Base-by-base conservation (phyloP, 2,888 invertebrate genomes). In the Boloria euphrosyne region DNA sequence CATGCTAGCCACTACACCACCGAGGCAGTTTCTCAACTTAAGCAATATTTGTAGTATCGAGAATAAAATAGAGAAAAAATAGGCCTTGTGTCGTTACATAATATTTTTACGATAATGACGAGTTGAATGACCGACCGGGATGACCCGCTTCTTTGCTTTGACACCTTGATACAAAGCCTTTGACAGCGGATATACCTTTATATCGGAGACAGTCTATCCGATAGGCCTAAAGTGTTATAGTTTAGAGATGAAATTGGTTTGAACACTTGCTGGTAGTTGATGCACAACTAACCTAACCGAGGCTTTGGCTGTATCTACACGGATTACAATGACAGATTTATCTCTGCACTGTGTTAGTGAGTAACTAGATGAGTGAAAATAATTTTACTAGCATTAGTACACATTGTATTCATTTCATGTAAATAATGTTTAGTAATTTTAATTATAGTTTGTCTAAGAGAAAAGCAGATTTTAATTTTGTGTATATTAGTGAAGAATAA, bases 131-230 rank as follows among this genome's bases (percentile, higher is more conserved):
- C 61, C 66, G 50, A 7, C 16, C 43, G 44, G 49, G 66, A 61
- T 66, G 61, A 66, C 66, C 60, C 43, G 49, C 51, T 55, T 51
- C 51, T 66, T 61, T 61, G 54, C 50, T 38, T 62, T 55, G 51
- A 50, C 66, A 66, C 57, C 66, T 66, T 66, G 43, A 65, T 60
- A 47, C 54, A 60, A 47, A 13, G 46, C 52, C 46, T 27, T 54
- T 22, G 22, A 43, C 10, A n/a, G 44, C 46, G n/a, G 5, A 31
- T 4, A 16, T 31, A 18, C n/a, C 5, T 18, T 18, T 14, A 14
- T 54, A 43, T 14, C 6, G 27, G 58, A 31, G 1, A 46, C 16
- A 16, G 16, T 27, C n/a, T n/a, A n/a, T n/a, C 16, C 16, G 27
- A 27, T 58, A 58, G 47, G 13, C 38, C 17, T 65, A 53, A 17